Conservation (phyloP, 2,888 invertebrate species). For the Lamproptera curius region DNA sequence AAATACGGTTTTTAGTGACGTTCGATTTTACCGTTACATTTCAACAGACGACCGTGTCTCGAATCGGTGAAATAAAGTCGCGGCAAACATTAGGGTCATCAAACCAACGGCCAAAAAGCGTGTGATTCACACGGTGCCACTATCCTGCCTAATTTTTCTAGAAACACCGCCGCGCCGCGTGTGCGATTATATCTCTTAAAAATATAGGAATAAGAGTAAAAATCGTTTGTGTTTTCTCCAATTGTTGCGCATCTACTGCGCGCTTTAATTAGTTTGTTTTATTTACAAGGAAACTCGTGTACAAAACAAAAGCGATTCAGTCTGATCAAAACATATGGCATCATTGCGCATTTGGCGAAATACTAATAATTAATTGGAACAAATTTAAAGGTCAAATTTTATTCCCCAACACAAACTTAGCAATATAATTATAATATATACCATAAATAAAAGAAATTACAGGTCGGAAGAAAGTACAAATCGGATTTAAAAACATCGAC, state of each 20-base stretch:
- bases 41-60: slow-evolving; percentile 44
- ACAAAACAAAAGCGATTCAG: neutral
- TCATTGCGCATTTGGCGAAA: no score
- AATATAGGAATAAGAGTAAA: neutral
- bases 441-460: no score
- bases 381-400: no score
- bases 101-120: slow-evolving; percentile 35
- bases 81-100: slow-evolving; percentile 46
- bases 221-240: neutral
- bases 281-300: slow-evolving; percentile 8
- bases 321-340: neutral
- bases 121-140: slow-evolving; percentile 45
- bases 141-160: slow-evolving; percentile 20
- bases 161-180: slow-evolving; percentile 27
- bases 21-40: slow-evolving; percentile 48
- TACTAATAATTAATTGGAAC: no score
- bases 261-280: slow-evolving; percentile 10
- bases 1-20: slow-evolving; percentile 40
- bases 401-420: no score
- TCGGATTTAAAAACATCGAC: no score
- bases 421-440: no score
- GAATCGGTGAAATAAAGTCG: slow-evolving; percentile 39
- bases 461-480: no score
- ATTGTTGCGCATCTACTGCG: slow-evolving; percentile 4
- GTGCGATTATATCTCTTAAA: slow-evolving; percentile 14